A percentile compares a stretch with the other conserved stretches of the same genome.
Evolutionary conservation across 2,113 vertebrate species (phyloP).

Genomic region (Rhineura floridana): DNA sequence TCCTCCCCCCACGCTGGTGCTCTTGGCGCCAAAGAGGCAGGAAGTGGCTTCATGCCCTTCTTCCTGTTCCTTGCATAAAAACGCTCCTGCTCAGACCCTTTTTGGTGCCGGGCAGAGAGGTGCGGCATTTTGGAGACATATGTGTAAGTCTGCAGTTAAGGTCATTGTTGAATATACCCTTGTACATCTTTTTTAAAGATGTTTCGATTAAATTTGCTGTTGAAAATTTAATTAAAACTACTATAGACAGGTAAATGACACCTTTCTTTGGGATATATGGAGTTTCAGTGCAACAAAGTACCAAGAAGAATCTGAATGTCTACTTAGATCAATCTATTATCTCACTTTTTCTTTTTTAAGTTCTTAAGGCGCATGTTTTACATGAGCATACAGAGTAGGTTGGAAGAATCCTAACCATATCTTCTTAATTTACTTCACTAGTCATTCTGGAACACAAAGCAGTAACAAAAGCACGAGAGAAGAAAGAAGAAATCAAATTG

Average conservation of each 20-base stretch:
- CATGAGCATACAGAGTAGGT: neutral
- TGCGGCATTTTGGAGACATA: neutral
- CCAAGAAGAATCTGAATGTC: neutral
- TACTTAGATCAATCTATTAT: neutral
- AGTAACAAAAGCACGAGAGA: neutral
- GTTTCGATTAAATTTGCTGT: neutral
- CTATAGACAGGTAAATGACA: neutral
- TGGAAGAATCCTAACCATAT: neutral
- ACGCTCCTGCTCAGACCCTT: too few relatives aligned
- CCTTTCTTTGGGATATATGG: neutral
- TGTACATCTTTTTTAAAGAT: neutral
- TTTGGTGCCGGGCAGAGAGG: too few relatives aligned
- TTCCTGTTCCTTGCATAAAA: too few relatives aligned
- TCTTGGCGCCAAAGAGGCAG: too few relatives aligned
- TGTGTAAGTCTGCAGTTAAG: neutral
- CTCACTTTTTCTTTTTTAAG: neutral
- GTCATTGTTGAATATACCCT: neutral
- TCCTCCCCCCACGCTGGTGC: too few relatives aligned
- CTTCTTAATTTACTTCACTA: neutral
- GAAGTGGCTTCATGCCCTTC: too few relatives aligned
- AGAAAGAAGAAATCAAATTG: constrained; percentile 24
- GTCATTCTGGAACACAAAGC: neutral
- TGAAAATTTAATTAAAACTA: neutral
- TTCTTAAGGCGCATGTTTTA: neutral
- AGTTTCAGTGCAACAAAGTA: neutral